phyloP scores from a whole-genome alignment of 2,113 vertebrate species.

The Sus scrofa region DNA sequence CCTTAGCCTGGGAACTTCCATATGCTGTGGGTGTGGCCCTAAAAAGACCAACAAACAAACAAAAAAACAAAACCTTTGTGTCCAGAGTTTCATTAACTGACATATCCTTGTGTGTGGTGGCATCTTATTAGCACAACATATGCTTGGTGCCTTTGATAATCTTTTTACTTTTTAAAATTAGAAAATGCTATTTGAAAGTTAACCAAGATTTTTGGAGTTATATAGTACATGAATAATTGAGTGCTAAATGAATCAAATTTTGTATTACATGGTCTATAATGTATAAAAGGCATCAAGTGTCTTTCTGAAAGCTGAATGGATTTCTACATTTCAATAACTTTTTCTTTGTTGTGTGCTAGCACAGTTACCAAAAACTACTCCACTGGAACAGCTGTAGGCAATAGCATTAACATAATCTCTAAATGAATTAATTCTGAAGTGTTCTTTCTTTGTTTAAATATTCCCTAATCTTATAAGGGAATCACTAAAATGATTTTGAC shows the following conservation, averaged over 20 bases:
- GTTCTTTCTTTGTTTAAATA: constrained; percentile 57
- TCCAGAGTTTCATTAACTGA: neutral
- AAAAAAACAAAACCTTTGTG: neutral
- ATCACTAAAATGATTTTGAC: constrained; percentile 49
- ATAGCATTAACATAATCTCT: constrained; percentile 3
- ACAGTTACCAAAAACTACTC: neutral
- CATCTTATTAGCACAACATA: neutral
- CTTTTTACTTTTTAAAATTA: neutral
- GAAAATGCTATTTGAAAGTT: constrained; percentile 19
- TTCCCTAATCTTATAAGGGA: constrained; percentile 13
- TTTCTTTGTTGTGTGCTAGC: neutral
- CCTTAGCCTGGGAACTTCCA: too few species aligned
- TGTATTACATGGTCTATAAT: constrained; percentile 24
- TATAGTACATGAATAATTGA: constrained; percentile 53
- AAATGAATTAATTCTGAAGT: constrained; percentile 58
- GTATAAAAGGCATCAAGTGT: neutral
- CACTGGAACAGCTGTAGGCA: neutral
- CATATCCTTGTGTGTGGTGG: neutral
- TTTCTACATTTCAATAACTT: constrained; percentile 19
- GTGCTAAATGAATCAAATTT: constrained; percentile 51
- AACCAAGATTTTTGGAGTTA: constrained; percentile 46
- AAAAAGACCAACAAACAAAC: too few species aligned
- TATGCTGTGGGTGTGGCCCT: too few species aligned
- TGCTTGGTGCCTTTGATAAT: neutral
- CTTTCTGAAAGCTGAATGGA: neutral